Base-by-base conservation (phyloP, 1,140 invertebrate species). In the Drosophila mauritiana region DNA sequence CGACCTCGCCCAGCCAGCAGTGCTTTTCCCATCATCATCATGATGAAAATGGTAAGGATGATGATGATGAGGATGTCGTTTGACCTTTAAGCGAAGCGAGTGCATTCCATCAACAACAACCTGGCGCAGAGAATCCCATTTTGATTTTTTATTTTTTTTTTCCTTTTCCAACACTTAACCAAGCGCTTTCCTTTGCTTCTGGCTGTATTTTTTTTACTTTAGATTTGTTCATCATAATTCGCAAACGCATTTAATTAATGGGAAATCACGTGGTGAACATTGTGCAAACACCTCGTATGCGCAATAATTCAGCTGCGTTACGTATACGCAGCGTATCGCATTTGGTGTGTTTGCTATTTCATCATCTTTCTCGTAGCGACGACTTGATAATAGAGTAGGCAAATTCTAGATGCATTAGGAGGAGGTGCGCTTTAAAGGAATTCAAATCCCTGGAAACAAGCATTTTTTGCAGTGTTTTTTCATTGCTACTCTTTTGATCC, bases 21-120 rank as follows among this genome's bases (percentile, higher is more conserved):
- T 63, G 72, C 27, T 61, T 59, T 61, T 57, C 52, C 73, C 73
- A 67, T 57, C 20, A 67, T 57, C 61, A 45, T 15, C n/a, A 42
- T 51, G 10, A 67, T 65, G 34, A 40, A 37, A 12, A 27, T 46
- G 12, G 13, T 52, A 43, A 42, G n/a, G n/a, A n/a, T 59, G 70
- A 56, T 36, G 62, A 62, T 79, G 70, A 74, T 84, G 64, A 73
- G 52, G 70, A 54, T 39, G 57, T 40, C 78, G 74, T 85, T 88
- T 78, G 82, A 86, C 82, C 82, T 86, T 86, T 86, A 78, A 78
- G 69, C 67, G 34, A 43, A 56, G 59, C 61, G 73, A 68, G 49
- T 76, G 63, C 73, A 67, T 67, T 75, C 63, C 49, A 70, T 42
- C 67, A 69, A 46, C 67, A 68, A 11, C 27, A 51, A 70, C 67